These are phyloP conservation scores for Arrhopalites spinosus DNA, from an alignment of 2,888 invertebrate species.

Conservation along the genomic window DNA sequence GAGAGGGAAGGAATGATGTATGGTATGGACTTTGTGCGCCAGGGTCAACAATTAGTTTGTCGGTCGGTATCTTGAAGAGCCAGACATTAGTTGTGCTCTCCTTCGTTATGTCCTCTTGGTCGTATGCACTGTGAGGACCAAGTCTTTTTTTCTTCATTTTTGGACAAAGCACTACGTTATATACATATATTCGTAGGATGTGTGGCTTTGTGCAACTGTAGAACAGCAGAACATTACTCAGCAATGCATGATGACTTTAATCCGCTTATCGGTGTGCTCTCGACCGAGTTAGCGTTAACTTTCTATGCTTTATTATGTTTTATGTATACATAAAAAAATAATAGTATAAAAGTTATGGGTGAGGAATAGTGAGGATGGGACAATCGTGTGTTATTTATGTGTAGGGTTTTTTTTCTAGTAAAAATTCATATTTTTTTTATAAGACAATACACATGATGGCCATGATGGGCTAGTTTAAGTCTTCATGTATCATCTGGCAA, in stretches of 20 bases:
- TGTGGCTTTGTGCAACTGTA: conserved; percentile 21
- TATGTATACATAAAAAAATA: conserved; percentile 13
- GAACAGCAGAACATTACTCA: conserved; percentile 48
- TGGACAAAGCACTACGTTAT: too few species aligned
- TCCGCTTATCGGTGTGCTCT: conserved; percentile 46
- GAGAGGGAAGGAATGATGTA: conserved; percentile 10
- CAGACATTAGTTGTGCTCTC: conserved; percentile 12
- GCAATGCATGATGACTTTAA: conserved; percentile 52
- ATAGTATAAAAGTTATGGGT: neutral
- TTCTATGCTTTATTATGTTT: conserved; percentile 29
- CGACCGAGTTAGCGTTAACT: conserved; percentile 30
- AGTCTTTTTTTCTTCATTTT: neutral
- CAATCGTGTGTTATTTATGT: conserved; percentile 29
- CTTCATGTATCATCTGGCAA: neutral
- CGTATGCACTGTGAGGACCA: conserved; percentile 13
- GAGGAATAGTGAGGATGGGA: neutral
- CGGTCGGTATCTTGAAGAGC: conserved; percentile 34
- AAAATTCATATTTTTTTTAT: neutral
- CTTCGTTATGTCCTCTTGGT: neutral
- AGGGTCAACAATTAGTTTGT: conserved; percentile 45
- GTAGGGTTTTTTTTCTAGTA: neutral
- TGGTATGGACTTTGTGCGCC: conserved; percentile 31
- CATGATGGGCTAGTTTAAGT: neutral
- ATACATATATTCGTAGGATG: neutral
- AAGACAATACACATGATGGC: neutral